Evolutionary conservation across 2,888 invertebrate genomes (phyloP), one percentile per base, ranked within the genome.

Genomic region (Erebia epiphron): DNA sequence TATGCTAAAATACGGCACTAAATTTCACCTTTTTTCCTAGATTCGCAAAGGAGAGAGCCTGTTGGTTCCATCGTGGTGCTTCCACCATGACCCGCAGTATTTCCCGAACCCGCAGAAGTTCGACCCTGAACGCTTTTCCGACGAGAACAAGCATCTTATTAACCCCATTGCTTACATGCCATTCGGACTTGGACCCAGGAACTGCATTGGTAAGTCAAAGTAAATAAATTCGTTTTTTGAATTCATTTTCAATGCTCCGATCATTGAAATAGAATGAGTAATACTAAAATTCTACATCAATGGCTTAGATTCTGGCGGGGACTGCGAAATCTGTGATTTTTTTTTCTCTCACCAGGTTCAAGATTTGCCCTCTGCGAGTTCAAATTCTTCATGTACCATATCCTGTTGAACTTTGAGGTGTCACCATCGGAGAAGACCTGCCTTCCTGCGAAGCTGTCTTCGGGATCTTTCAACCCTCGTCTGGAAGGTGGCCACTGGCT

Each of bases 141-240:
- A 83, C 0, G 78, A 84, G 16, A 95, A 95, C 76, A 94, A 93
- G 73, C 82, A 84, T 0, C 88, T 89, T 0, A 83, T 85, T 57
- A 76, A 82, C 8, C 80, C 83, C 11, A 57, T 80, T 57, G 73
- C 80, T 0, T 94, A 93, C 69, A 74, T 92, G 73, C 94, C 95
- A 0, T 95, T 95, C 70, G 95, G 95, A 8, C 46, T 87, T 11
- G 95, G 95, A 1, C 95, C 93, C 1, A 88, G 95, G 67, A 94
- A 90, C 77, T 95, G 95, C 76, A 93, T 95, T 68, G 95, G 94
- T 85, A 77, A 77, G 35, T 35, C 35, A 35, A 35, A 35, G 35
- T 35, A 35, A 7, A 35, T 7, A 7, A 1, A 35, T 35, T 35
- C 35, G n/a, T n/a, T n/a, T n/a, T n/a, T n/a, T n/a, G n/a, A n/a